Conservation (phyloP, 2,888 invertebrate species). For the Ormyrus rosae region DNA sequence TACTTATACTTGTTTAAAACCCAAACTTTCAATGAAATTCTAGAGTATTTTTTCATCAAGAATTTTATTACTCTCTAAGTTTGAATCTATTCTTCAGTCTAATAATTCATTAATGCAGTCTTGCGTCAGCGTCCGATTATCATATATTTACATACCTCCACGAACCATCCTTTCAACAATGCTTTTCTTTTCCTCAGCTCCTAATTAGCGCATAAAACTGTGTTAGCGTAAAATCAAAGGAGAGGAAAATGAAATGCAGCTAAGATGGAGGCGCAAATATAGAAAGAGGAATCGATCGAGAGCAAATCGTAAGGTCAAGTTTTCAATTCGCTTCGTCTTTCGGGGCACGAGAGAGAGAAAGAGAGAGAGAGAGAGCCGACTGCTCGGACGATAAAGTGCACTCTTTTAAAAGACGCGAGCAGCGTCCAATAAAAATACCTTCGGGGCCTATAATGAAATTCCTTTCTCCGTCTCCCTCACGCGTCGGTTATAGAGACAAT, state of each 20-base stretch:
- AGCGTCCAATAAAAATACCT: slow-evolving; percentile 53
- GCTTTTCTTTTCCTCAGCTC: background rate
- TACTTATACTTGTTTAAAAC: no score
- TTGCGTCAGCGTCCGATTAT: no score
- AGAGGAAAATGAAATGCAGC: background rate
- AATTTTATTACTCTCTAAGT: no score
- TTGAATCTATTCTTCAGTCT: no score
- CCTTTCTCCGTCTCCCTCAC: slow-evolving; percentile 25
- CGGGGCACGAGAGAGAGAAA: background rate
- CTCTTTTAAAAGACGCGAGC: slow-evolving; percentile 52
- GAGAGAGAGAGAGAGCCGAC: background rate
- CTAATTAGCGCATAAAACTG: slow-evolving; percentile 15
- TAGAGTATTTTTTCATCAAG: no score
- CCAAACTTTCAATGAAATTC: no score
- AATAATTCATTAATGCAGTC: no score
- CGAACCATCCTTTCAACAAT: background rate
- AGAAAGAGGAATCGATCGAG: background rate
- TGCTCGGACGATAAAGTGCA: slow-evolving; percentile 48
- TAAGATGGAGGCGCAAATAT: background rate
- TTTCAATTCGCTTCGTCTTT: slow-evolving; percentile 46
- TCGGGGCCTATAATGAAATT: slow-evolving; percentile 52
- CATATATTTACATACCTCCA: background rate
- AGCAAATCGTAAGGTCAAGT: slow-evolving; percentile 47
- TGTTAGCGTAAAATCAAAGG: background rate
- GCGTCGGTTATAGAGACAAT: slow-evolving; percentile 41